Evolutionary conservation across 1,140 invertebrate genomes (phyloP).

Genomic region (Pseudomyrmex dendroicus): DNA sequence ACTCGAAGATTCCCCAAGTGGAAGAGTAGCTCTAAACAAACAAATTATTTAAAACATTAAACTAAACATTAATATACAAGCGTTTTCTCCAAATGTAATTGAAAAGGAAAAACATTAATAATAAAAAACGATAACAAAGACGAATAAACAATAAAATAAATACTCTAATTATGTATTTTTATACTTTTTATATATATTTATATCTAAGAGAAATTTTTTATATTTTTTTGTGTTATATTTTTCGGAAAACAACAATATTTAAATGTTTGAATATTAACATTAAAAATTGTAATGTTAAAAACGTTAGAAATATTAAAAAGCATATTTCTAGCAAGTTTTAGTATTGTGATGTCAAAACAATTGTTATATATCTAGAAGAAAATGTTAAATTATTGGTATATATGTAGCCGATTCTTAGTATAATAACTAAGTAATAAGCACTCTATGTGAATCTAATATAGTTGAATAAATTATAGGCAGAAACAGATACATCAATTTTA

Average conservation of each 20-base stretch:
- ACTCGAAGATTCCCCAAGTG: slow-evolving; percentile 88
- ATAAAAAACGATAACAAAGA: slow-evolving; percentile 29
- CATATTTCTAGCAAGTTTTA: slow-evolving; percentile 48
- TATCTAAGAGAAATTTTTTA: too few relatives aligned
- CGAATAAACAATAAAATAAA: slow-evolving; percentile 31
- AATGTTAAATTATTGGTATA: slow-evolving; percentile 34
- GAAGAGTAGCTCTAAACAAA: slow-evolving; percentile 90
- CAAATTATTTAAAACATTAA: slow-evolving; percentile 44
- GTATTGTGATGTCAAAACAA: slow-evolving; percentile 8
- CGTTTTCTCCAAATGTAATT: not conserved
- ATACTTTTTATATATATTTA: too few relatives aligned
- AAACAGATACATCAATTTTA: slow-evolving; percentile 28
- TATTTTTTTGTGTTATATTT: not conserved
- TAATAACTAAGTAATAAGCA: slow-evolving; percentile 7
- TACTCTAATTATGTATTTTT: not conserved
- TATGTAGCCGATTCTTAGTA: not conserved
- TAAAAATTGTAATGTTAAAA: slow-evolving; percentile 36
- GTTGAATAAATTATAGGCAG: slow-evolving; percentile 29
- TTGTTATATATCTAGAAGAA: slow-evolving; percentile 5
- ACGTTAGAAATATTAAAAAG: slow-evolving; percentile 49
- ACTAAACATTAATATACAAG: slow-evolving; percentile 23
- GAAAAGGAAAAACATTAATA: slow-evolving; percentile 49
- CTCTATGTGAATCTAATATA: slow-evolving; percentile 13
- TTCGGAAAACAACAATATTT: slow-evolving; percentile 10
- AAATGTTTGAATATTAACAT: slow-evolving; percentile 6